Evolutionary conservation across 2,888 invertebrate genomes (phyloP), one percentile per base, ranked within the genome.

Genomic region (Encarsia formosa): DNA sequence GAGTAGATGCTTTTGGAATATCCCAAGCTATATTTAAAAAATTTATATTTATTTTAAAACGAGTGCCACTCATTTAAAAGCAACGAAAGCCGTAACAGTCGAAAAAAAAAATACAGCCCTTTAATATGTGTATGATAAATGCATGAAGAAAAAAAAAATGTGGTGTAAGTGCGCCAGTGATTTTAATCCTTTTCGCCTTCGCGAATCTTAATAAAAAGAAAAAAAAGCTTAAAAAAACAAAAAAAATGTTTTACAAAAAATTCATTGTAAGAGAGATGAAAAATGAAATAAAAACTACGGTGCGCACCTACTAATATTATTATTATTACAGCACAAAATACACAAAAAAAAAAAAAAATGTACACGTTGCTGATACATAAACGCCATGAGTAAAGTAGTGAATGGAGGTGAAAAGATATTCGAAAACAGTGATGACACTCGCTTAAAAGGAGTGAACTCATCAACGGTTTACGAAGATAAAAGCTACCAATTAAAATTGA

Each of bases 391-490:
- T n/a, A n/a, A n/a, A n/a, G n/a, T n/a, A n/a, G n/a, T n/a, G n/a
- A n/a, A n/a, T n/a, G n/a, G n/a, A n/a, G n/a, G n/a, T n/a, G n/a
- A n/a, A n/a, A n/a, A n/a, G n/a, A n/a, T n/a, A n/a, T n/a, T n/a
- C n/a, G n/a, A n/a, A n/a, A n/a, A n/a, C n/a, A n/a, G n/a, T n/a
- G n/a, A n/a, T n/a, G n/a, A n/a, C n/a, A n/a, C n/a, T n/a, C n/a
- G n/a, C n/a, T n/a, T n/a, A n/a, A n/a, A 4, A 49, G 59, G 53
- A 61, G 66, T 65, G 67, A 66, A 67, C 66, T 61, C 63, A 69
- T 61, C 63, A 65, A 48, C 63, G 62, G 62, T 66, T 63, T 56
- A 35, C 22, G 35, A 56, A 45, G 50, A 20, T 42, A 52, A n/a
- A 46, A 20, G 34, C 26, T 48, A 34, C 19, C 44, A 39, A 39